These are phyloP conservation scores for Rhadinocentrus ornatus DNA, from an alignment of 2,797 vertebrate genomes.

Conservation along the genomic window DNA sequence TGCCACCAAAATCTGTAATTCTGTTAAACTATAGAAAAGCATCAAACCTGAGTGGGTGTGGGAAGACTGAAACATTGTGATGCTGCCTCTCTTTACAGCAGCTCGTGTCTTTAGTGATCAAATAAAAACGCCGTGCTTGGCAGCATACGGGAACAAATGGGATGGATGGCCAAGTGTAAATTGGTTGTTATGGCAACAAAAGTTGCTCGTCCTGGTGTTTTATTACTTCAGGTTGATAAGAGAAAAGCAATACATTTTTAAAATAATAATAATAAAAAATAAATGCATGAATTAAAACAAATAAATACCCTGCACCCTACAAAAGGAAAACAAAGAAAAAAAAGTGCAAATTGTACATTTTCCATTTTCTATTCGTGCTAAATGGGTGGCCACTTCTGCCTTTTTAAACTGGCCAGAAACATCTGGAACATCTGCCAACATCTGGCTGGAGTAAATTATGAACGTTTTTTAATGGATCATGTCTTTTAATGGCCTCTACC, in stretches of 20 bases:
- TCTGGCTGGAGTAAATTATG: background rate
- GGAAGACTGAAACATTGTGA: background rate
- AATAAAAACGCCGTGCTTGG: background rate
- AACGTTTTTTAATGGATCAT: background rate
- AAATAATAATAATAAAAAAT: no score
- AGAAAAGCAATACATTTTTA: no score
- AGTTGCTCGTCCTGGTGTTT: background rate
- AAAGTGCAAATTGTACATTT: background rate
- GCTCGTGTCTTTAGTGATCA: background rate
- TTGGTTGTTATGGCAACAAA: background rate
- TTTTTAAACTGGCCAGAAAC: background rate
- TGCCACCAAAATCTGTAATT: constrained; percentile 34
- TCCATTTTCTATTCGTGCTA: no score
- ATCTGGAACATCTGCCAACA: background rate
- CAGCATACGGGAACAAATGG: background rate
- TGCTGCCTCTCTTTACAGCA: background rate
- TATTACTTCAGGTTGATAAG: no score
- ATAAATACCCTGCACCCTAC: no score
- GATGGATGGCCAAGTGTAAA: background rate
- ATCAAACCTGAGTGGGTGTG: constrained; percentile 45
- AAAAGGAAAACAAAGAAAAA: no score
- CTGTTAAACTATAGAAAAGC: background rate
- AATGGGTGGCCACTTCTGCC: background rate
- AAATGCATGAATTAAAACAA: no score
- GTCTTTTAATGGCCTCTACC: no score